phyloP scores from a whole-genome alignment of 2,888 invertebrate species.

The Boloria euphrosyne region DNA sequence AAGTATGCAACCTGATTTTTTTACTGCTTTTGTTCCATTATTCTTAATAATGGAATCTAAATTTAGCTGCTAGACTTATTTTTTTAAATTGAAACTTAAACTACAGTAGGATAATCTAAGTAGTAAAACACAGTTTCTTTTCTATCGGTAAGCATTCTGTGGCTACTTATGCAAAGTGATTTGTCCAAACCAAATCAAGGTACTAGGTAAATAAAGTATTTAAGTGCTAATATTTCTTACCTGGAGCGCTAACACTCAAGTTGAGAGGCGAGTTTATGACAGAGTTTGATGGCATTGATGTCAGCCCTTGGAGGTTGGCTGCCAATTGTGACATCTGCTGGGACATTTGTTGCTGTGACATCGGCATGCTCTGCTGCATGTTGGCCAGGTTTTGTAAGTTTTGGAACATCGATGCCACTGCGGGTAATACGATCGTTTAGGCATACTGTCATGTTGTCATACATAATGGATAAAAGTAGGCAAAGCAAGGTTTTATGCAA shows the following conservation, averaged over 20 bases:
- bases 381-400: constrained; percentile 79
- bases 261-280: constrained; percentile 92
- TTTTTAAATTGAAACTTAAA: too few relatives aligned
- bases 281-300: constrained; percentile 87
- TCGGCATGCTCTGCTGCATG: constrained; percentile 79
- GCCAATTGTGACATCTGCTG: constrained; percentile 80
- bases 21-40: too few relatives aligned
- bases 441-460: not conserved
- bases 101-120: too few relatives aligned
- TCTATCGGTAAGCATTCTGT: too few relatives aligned
- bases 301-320: constrained; percentile 89
- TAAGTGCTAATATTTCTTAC: constrained; percentile 48
- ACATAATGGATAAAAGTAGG: not conserved
- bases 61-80: too few relatives aligned
- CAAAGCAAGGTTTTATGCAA: too few relatives aligned
- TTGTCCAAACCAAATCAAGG: not conserved
- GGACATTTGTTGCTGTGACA: constrained; percentile 82
- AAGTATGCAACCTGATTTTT: not conserved
- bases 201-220: not conserved
- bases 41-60: too few relatives aligned
- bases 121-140: too few relatives aligned
- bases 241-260: constrained; percentile 87
- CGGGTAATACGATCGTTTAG: constrained; percentile 45
- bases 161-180: not conserved
- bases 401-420: constrained; percentile 88